phyloP scores from a whole-genome alignment of 1,140 invertebrate species.

The Helicorthomorpha holstii region DNA sequence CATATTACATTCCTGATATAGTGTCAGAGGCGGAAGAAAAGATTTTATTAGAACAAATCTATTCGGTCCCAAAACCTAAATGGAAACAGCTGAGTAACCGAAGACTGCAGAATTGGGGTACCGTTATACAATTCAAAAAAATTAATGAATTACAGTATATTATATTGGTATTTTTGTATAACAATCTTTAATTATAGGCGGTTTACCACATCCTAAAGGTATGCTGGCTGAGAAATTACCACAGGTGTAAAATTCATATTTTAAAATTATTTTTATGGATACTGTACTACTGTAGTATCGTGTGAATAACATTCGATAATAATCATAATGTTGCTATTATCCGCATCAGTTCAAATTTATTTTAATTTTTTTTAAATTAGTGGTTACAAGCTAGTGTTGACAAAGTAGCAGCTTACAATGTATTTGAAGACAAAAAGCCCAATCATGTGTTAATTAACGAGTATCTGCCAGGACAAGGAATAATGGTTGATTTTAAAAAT shows the following conservation, averaged over 20 bases:
- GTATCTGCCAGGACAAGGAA: conserved; percentile 81
- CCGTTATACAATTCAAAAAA: conserved; percentile 4
- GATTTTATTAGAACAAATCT: conserved; percentile 43
- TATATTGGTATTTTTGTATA: conserved; percentile 5
- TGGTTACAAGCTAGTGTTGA: conserved; percentile 63
- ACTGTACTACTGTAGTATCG: too few relatives aligned
- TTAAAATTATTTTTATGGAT: not conserved
- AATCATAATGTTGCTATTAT: too few relatives aligned
- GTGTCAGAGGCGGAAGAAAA: conserved; percentile 65
- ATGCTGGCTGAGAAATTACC: conserved; percentile 88
- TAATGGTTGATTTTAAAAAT: conserved; percentile 40
- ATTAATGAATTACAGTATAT: not conserved
- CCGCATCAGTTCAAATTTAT: conserved; percentile 13
- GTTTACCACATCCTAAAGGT: conserved; percentile 75
- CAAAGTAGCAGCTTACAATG: conserved; percentile 46
- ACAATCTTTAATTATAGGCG: conserved; percentile 27
- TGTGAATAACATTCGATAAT: too few relatives aligned
- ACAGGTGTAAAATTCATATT: conserved; percentile 22
- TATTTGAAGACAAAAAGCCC: conserved; percentile 54
- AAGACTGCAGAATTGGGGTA: conserved; percentile 87
- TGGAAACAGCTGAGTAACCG: conserved; percentile 86
- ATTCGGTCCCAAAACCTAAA: conserved; percentile 73
- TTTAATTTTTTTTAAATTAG: conserved; percentile 31
- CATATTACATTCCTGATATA: conserved; percentile 83
- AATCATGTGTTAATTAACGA: conserved; percentile 97